Conservation (phyloP, 1,140 invertebrate genomes). For the Apis mellifera region DNA sequence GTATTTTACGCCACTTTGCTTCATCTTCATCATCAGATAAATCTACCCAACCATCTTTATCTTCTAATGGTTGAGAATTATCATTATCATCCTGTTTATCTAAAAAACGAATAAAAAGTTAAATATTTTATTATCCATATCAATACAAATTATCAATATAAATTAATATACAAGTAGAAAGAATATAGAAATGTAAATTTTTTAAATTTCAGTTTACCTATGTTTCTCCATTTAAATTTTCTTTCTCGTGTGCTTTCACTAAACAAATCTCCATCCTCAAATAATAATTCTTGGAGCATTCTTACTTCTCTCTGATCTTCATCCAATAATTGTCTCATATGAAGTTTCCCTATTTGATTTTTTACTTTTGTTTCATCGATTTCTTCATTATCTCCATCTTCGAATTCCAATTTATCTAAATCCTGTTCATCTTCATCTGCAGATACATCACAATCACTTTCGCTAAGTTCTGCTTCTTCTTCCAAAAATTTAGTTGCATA, state of each 20-base stretch:
- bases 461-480: slow-evolving; percentile 92
- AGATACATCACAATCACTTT: slow-evolving; percentile 88
- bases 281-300: slow-evolving; percentile 89
- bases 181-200: not conserved
- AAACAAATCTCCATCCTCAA: slow-evolving; percentile 94
- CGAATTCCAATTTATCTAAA: slow-evolving; percentile 87
- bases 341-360: slow-evolving; percentile 86
- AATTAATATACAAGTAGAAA: not conserved
- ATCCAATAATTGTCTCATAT: slow-evolving; percentile 88
- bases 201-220: slow-evolving; percentile 80
- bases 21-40: slow-evolving; percentile 85
- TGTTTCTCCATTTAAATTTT: slow-evolving; percentile 91
- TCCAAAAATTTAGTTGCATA: slow-evolving; percentile 88
- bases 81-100: slow-evolving; percentile 73
- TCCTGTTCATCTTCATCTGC: slow-evolving; percentile 90
- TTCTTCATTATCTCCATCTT: slow-evolving; percentile 89
- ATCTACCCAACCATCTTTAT: slow-evolving; percentile 79
- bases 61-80: slow-evolving; percentile 67
- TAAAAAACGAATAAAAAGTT: slow-evolving; percentile 34
- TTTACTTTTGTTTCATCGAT: slow-evolving; percentile 86
- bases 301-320: slow-evolving; percentile 91
- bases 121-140: too few species aligned
- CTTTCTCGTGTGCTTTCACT: slow-evolving; percentile 86
- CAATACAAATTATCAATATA: too few species aligned
- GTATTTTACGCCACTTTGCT: slow-evolving; percentile 85